Conservation (phyloP, 2,113 vertebrate species). For the Paradisaea rubra region DNA sequence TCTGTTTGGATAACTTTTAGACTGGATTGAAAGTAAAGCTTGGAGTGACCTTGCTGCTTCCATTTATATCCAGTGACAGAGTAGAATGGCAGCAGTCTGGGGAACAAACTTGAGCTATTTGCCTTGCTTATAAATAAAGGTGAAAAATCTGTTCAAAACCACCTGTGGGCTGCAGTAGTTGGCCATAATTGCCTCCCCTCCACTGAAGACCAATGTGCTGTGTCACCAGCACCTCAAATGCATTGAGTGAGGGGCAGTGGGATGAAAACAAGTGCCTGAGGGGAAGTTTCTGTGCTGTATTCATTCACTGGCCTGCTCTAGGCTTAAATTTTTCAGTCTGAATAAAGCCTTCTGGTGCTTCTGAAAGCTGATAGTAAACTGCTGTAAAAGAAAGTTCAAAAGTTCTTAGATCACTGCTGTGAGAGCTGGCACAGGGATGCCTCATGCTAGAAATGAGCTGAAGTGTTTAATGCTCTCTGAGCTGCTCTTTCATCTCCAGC, state of each 20-base stretch:
- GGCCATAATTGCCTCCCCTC: background rate
- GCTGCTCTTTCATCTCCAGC: background rate
- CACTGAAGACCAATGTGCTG: background rate
- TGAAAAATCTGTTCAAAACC: background rate
- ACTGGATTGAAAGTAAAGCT: background rate
- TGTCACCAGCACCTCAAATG: background rate
- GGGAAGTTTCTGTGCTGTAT: background rate
- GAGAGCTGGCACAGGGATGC: background rate
- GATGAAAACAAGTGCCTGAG: background rate
- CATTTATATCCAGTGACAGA: slow-evolving; percentile 31
- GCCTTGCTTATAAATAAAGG: background rate
- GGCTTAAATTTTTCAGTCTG: background rate
- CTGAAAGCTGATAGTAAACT: background rate
- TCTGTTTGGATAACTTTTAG: slow-evolving; percentile 11
- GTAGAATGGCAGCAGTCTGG: background rate
- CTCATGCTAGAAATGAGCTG: background rate
- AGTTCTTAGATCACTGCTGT: background rate
- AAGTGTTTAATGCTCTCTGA: background rate
- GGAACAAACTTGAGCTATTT: background rate
- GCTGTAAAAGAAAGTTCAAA: background rate
- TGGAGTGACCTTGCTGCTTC: slow-evolving; percentile 13
- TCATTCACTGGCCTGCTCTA: background rate
- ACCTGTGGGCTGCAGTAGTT: background rate
- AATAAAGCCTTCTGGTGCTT: background rate
- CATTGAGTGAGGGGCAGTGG: background rate